phyloP scores from a whole-genome alignment of 2,797 vertebrate genomes.

The Australoheros facetus region DNA sequence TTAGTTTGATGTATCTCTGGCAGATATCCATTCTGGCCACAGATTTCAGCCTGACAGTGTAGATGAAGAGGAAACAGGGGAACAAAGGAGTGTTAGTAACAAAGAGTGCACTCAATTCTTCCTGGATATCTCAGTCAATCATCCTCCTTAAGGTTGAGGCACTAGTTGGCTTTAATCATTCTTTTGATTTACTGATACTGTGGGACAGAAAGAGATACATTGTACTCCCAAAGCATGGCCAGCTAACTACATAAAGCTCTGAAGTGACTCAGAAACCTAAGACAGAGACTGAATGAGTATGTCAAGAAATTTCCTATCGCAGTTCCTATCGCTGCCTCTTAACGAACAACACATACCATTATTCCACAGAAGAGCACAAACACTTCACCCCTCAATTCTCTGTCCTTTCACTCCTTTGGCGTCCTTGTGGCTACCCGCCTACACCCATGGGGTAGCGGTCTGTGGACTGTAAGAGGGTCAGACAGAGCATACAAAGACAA shows the following conservation, averaged over 20 bases:
- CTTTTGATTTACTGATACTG: slow-evolving; percentile 44
- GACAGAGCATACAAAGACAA: slow-evolving; percentile 33
- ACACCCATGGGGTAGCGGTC: slow-evolving; percentile 41
- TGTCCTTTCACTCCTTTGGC: slow-evolving; percentile 56
- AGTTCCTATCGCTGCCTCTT: slow-evolving; percentile 45
- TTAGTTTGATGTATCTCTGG: slow-evolving; percentile 19
- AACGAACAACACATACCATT: slow-evolving; percentile 63
- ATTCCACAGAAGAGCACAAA: slow-evolving; percentile 54
- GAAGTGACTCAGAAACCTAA: slow-evolving; percentile 48
- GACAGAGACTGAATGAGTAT: slow-evolving; percentile 41
- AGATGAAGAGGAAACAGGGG: slow-evolving; percentile 22
- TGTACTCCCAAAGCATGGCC: slow-evolving; percentile 43
- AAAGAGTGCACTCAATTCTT: slow-evolving; percentile 30
- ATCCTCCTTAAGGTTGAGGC: slow-evolving; percentile 22
- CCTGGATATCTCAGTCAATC: slow-evolving; percentile 22
- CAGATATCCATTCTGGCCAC: slow-evolving; percentile 27
- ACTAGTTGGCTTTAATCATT: slow-evolving; percentile 31
- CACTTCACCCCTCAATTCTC: slow-evolving; percentile 46
- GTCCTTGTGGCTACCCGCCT: slow-evolving; percentile 45
- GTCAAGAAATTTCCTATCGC: slow-evolving; percentile 49
- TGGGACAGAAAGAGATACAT: slow-evolving; percentile 46
- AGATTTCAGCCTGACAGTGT: slow-evolving; percentile 6
- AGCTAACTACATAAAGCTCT: slow-evolving; percentile 24
- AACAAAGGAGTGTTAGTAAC: slow-evolving; percentile 17
- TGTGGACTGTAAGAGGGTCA: slow-evolving; percentile 35